Evolutionary conservation across 2,113 vertebrate genomes (phyloP).

Genomic region (Calcarius ornatus): DNA sequence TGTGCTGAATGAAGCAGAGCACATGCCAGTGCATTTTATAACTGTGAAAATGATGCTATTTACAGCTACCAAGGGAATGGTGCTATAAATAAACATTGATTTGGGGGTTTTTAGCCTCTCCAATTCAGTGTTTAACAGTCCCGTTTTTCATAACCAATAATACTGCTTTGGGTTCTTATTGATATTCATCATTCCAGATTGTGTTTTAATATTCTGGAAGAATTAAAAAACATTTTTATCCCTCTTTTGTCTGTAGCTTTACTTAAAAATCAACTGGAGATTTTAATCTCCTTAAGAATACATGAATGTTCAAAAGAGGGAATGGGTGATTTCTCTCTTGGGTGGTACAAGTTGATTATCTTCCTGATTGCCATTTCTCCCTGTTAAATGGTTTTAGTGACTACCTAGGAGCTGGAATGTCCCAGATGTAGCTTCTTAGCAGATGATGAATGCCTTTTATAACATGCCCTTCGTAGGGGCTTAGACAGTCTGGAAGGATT

Average conservation of each 20-base stretch:
- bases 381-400: conserved; percentile 13
- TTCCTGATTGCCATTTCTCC: conserved; percentile 14
- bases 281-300: conserved; percentile 45
- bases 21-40: neutral
- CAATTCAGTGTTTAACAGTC: neutral
- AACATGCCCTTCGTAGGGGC: neutral
- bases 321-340: conserved; percentile 25
- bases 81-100: neutral
- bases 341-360: conserved; percentile 49
- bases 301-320: neutral
- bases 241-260: conserved; percentile 4
- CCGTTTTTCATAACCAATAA: neutral
- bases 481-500: conserved; percentile 29
- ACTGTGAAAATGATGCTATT: neutral
- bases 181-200: neutral
- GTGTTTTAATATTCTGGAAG: neutral
- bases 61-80: neutral
- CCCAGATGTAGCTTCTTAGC: conserved; percentile 1
- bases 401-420: neutral
- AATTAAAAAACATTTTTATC: conserved; percentile 10
- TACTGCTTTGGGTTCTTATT: neutral
- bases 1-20: neutral
- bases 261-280: conserved; percentile 13
- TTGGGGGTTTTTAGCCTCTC: neutral
- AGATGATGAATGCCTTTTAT: conserved; percentile 36